phyloP scores from a whole-genome alignment of 2,113 vertebrate genomes.

The Dasyprocta punctata region DNA sequence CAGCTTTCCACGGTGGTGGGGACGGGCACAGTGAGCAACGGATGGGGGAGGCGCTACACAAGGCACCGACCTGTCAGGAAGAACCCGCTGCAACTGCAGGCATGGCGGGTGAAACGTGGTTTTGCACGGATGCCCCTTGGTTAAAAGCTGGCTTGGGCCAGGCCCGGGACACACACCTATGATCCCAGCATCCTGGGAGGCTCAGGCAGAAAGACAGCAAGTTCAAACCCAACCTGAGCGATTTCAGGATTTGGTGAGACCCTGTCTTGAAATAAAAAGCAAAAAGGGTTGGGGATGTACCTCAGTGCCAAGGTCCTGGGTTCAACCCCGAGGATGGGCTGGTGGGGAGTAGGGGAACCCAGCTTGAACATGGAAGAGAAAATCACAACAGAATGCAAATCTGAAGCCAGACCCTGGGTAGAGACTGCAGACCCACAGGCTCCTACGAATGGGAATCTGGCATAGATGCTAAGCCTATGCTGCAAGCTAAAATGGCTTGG shows the following conservation, averaged over 20 bases:
- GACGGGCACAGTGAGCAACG: neutral
- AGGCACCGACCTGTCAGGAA: neutral
- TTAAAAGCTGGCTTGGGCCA: neutral
- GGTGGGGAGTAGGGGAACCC: neutral
- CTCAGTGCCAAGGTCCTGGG: neutral
- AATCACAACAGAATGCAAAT: neutral
- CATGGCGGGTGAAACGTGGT: neutral
- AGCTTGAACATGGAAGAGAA: fast-evolving
- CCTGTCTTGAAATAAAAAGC: neutral
- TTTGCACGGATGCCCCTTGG: neutral
- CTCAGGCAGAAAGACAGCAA: neutral
- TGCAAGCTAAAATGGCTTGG: fast-evolving
- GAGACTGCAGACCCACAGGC: neutral
- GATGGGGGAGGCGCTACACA: fast-evolving
- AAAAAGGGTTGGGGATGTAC: neutral
- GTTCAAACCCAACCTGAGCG: neutral
- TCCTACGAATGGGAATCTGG: neutral
- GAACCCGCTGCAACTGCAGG: neutral
- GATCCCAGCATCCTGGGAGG: neutral
- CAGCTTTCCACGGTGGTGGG: neutral
- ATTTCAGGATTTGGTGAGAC: neutral
- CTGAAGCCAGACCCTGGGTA: neutral
- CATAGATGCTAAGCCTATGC: neutral
- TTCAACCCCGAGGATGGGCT: neutral
- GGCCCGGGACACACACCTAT: neutral